These are phyloP conservation scores for Procambarus virginalis DNA, from an alignment of 1,140 invertebrate species.

Conservation along the genomic window DNA sequence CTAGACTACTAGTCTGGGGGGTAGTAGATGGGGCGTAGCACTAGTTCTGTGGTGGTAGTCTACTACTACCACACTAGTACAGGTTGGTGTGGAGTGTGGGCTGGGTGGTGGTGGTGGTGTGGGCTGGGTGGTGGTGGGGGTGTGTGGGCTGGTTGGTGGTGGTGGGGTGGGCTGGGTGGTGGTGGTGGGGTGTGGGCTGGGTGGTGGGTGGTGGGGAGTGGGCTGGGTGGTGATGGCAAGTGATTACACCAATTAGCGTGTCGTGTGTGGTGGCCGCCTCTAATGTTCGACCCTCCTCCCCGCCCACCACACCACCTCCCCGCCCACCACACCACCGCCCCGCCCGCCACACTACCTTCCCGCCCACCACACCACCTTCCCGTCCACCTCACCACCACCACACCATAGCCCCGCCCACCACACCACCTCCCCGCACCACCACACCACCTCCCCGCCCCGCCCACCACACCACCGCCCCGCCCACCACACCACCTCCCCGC, in stretches of 20 bases:
- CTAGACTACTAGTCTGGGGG: too few relatives aligned
- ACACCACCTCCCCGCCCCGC: too few relatives aligned
- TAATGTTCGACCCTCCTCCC: too few relatives aligned
- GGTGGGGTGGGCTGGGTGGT: not conserved
- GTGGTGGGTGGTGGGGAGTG: not conserved
- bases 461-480: too few relatives aligned
- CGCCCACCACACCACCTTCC: not conserved
- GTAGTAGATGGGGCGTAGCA: too few relatives aligned
- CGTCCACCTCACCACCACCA: not conserved
- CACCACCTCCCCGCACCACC: too few relatives aligned
- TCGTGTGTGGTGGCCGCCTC: constrained; percentile 6
- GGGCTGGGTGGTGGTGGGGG: not conserved
- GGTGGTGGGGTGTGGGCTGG: not conserved
- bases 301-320: not conserved
- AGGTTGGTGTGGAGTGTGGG: not conserved
- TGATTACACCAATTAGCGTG: constrained; percentile 43
- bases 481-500: too few relatives aligned
- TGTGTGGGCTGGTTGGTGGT: not conserved
- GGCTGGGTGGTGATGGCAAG: constrained; percentile 20
- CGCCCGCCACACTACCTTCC: not conserved
- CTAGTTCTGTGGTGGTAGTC: too few relatives aligned
- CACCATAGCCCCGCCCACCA: not conserved
- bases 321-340: not conserved
- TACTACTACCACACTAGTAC: too few relatives aligned
- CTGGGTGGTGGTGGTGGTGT: not conserved